Evolutionary conservation across 2,888 invertebrate species (phyloP), one percentile per base, ranked within the genome.

Genomic region (Lypha dubia): DNA sequence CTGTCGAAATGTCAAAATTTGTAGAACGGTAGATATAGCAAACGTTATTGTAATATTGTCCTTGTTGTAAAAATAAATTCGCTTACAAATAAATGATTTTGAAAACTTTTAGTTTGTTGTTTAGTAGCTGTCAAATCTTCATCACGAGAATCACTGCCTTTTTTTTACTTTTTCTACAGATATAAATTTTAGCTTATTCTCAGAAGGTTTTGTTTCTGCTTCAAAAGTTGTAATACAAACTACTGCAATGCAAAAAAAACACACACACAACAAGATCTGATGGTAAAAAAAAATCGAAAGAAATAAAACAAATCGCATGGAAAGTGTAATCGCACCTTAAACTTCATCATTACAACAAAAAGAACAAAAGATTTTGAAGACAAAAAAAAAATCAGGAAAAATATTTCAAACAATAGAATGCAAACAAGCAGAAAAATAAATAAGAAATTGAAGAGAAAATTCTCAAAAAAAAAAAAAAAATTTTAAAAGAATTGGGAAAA

Each of bases 261-360:
- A n/a, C n/a, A 79, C 13, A 60, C 28, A 65, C 32, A 51, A 68
- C 51, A 79, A 38, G 51, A 75, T 24, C 22, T 63, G 24, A n/a
- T 63, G 63, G 15, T 62, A 8, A 6, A 17, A 68, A 73, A 74
- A 62, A 77, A 46, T 62, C 35, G 65, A 80, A 85, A 74, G 77
- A 77, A 86, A 70, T 85, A 86, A 87, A 87, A 86, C 85, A 87
- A 87, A 87, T 87, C 85, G 87, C 86, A 86, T 73, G 86, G 87
- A 87, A 87, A 87, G 83, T 87, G 83, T 87, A 87, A 87, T 86
- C 86, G 84, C 86, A 87, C 87, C 87, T 87, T 85, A 65, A 82
- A 82, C 75, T 76, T 76, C 70, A 70, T 81, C 75, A 82, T 82
- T 82, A 76, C 75, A 76, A 76, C 63, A 71, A 63, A 68, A 63